Conservation (phyloP, 1,140 invertebrate species). For the Apolygus lucorum region DNA sequence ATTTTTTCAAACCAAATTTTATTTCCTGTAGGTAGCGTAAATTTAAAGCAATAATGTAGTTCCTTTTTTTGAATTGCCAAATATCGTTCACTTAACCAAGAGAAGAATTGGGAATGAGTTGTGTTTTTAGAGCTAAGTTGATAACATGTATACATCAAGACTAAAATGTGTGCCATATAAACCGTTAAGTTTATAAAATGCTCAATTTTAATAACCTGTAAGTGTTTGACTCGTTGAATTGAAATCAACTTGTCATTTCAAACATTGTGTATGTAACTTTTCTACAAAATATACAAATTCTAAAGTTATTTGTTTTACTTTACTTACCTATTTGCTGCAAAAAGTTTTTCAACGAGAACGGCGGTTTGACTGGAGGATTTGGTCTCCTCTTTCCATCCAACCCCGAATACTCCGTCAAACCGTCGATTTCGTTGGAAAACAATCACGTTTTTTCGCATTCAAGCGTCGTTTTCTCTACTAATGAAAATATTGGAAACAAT, state of each 20-base stretch:
- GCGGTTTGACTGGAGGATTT: too few species aligned
- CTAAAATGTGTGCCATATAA: slow-evolving; percentile 16
- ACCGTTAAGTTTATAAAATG: slow-evolving; percentile 11
- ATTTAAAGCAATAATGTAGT: slow-evolving; percentile 13
- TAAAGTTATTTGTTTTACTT: too few species aligned
- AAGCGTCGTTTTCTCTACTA: too few species aligned
- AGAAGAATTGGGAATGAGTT: neutral
- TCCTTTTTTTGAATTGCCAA: slow-evolving; percentile 11
- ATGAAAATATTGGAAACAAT: too few species aligned
- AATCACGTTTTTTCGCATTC: too few species aligned
- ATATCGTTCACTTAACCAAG: slow-evolving; percentile 5
- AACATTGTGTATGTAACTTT: neutral
- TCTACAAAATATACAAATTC: slow-evolving; percentile 45
- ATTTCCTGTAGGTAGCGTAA: slow-evolving; percentile 2
- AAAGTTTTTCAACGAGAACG: too few species aligned
- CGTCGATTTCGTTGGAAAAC: too few species aligned
- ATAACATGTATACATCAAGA: slow-evolving; percentile 5
- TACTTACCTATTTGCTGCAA: too few species aligned
- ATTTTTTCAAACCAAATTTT: neutral
- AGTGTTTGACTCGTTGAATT: neutral
- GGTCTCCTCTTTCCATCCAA: too few species aligned
- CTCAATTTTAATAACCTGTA: neutral
- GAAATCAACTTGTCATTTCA: neutral
- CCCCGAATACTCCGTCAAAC: too few species aligned
- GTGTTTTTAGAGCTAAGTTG: neutral